These are phyloP conservation scores for Caenorhabditis sp. DNA, from an alignment of 2,888 invertebrate species.

Conservation along the genomic window DNA sequence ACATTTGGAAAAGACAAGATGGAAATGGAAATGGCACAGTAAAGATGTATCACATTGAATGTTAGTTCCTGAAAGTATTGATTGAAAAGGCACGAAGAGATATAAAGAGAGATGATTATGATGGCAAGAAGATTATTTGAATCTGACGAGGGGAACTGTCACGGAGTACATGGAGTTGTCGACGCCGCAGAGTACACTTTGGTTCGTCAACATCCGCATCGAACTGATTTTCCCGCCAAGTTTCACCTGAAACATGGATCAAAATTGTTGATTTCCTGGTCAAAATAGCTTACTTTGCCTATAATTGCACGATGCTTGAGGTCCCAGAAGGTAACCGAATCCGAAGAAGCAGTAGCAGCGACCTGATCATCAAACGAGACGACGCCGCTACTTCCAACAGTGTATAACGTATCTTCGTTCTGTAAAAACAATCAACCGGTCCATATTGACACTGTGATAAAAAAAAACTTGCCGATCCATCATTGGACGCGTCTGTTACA, in stretches of 20 bases:
- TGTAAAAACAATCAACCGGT: slow-evolving; percentile 4
- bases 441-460: background rate
- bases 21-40: background rate
- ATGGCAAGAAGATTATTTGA: slow-evolving; percentile 36
- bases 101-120: background rate
- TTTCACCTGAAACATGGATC: slow-evolving; percentile 64
- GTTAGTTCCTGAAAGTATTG: background rate
- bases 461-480: slow-evolving; percentile 29
- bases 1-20: background rate
- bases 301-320: slow-evolving; percentile 71
- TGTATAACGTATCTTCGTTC: slow-evolving; percentile 47
- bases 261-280: background rate
- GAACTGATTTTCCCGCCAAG: slow-evolving; percentile 68
- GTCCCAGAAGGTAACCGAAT: slow-evolving; percentile 77
- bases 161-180: slow-evolving; percentile 73
- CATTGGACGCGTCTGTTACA: slow-evolving; percentile 47
- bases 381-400: slow-evolving; percentile 63
- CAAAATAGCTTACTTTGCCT: slow-evolving; percentile 34
- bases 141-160: slow-evolving; percentile 63
- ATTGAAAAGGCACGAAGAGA: slow-evolving; percentile 1
- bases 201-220: slow-evolving; percentile 63
- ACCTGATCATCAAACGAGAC: slow-evolving; percentile 69
- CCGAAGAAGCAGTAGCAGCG: slow-evolving; percentile 69
- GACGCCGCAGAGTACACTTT: slow-evolving; percentile 71
- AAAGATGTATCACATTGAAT: slow-evolving; percentile 8